phyloP scores from a whole-genome alignment of 1,140 invertebrate species.

The Neuroterus valhalla region DNA sequence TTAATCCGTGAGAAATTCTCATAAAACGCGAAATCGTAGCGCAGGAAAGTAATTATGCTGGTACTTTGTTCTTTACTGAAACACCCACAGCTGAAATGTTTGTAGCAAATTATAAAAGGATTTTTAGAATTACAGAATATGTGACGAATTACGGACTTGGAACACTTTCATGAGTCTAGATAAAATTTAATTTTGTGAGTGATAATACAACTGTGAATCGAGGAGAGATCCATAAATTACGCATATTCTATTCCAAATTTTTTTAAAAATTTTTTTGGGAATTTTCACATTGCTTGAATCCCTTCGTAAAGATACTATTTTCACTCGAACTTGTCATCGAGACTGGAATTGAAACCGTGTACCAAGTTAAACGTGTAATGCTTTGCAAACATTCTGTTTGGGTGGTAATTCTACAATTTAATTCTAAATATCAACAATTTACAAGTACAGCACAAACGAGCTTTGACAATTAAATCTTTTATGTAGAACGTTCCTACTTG shows the following conservation, averaged over 20 bases:
- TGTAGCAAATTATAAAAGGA: neutral
- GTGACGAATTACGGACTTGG: too few species aligned
- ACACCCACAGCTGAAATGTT: neutral
- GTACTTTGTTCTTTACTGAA: neutral
- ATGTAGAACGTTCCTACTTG: neutral
- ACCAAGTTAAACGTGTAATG: neutral
- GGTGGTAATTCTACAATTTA: neutral
- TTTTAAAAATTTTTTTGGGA: too few species aligned
- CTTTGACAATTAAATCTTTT: neutral
- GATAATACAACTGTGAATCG: too few species aligned
- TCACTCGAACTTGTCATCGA: too few species aligned
- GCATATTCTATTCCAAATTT: too few species aligned
- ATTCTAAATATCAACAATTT: neutral
- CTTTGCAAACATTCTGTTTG: neutral
- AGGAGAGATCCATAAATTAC: too few species aligned
- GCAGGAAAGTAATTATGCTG: neutral
- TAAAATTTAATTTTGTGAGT: too few species aligned
- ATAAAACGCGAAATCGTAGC: neutral
- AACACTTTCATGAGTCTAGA: too few species aligned
- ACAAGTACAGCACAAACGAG: neutral
- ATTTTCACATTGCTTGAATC: too few species aligned
- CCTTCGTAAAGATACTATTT: too few species aligned
- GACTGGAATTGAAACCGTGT: neutral
- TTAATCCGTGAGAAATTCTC: slow-evolving; percentile 8
- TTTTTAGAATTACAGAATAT: neutral